Conservation (phyloP, 1,140 invertebrate genomes). For the Polypedilum pembai region DNA sequence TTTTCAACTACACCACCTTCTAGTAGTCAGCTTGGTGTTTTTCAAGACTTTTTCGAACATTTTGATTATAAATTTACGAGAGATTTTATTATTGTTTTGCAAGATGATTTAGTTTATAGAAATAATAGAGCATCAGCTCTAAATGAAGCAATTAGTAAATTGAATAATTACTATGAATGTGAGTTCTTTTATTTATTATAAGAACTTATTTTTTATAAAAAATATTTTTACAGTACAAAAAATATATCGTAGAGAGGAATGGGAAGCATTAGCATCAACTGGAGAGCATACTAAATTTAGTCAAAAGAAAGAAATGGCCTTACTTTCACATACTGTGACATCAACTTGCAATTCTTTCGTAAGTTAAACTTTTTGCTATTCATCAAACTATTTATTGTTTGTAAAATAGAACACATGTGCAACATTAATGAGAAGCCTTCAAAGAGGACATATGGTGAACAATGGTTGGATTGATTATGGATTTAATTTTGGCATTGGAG, state of each 20-base stretch:
- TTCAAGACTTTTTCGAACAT: background rate
- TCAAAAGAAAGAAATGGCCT: no score
- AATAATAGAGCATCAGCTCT: background rate
- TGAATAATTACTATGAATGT: background rate
- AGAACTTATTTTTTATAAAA: no score
- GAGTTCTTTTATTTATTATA: no score
- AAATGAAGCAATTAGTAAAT: background rate
- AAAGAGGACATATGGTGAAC: background rate
- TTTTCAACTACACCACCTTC: slow-evolving; percentile 35
- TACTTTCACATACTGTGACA: no score
- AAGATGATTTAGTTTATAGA: background rate
- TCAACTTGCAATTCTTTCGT: no score
- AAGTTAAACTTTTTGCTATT: background rate
- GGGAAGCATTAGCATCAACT: no score
- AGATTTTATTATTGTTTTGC: background rate
- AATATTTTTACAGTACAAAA: slow-evolving; percentile 38
- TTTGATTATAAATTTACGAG: background rate
- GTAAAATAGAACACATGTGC: no score
- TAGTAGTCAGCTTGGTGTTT: background rate
- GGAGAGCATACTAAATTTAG: no score
- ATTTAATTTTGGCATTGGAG: background rate
- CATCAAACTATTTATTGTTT: background rate
- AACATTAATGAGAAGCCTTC: background rate
- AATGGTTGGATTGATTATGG: background rate
- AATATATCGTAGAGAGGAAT: no score